A percentile compares a stretch with the other conserved stretches of the same genome.
phyloP scores from a whole-genome alignment of 2,113 vertebrate genomes.

The Nothoprocta perdicaria region DNA sequence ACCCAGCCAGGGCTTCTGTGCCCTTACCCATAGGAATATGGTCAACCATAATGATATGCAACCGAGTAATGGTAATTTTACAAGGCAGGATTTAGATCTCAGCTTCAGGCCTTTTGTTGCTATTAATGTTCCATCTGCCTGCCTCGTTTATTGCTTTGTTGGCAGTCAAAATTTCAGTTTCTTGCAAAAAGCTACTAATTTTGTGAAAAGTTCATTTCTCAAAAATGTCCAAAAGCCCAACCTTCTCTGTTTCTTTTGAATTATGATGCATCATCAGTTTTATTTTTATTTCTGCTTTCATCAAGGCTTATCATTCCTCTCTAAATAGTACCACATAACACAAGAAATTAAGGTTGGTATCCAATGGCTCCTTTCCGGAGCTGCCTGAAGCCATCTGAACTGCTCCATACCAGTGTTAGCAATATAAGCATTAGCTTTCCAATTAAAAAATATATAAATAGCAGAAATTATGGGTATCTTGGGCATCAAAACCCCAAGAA shows the following conservation, averaged over 20 bases:
- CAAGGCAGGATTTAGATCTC: not conserved
- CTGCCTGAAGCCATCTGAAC: not conserved
- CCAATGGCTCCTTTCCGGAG: not conserved
- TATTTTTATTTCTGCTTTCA: slow-evolving; percentile 59
- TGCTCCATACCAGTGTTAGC: not conserved
- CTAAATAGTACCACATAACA: slow-evolving; percentile 37
- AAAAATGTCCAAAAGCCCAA: not conserved
- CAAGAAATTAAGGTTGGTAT: slow-evolving; percentile 2
- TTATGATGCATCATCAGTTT: not conserved
- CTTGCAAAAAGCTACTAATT: not conserved
- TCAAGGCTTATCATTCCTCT: slow-evolving; percentile 47
- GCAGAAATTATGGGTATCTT: too few species aligned
- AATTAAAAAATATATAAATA: not conserved
- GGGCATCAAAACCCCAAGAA: not conserved
- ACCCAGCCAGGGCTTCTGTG: not conserved
- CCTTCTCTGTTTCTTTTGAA: not conserved
- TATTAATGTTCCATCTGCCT: not conserved
- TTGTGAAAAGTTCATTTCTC: not conserved
- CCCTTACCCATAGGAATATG: not conserved
- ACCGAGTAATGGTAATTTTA: not conserved
- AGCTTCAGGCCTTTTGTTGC: accelerated
- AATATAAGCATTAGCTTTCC: not conserved
- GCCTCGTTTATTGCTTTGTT: not conserved
- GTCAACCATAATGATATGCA: not conserved
- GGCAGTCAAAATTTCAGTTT: not conserved